These are phyloP conservation scores for Geothlypis trichas DNA, from an alignment of 2,113 vertebrate species.

Conservation along the genomic window DNA sequence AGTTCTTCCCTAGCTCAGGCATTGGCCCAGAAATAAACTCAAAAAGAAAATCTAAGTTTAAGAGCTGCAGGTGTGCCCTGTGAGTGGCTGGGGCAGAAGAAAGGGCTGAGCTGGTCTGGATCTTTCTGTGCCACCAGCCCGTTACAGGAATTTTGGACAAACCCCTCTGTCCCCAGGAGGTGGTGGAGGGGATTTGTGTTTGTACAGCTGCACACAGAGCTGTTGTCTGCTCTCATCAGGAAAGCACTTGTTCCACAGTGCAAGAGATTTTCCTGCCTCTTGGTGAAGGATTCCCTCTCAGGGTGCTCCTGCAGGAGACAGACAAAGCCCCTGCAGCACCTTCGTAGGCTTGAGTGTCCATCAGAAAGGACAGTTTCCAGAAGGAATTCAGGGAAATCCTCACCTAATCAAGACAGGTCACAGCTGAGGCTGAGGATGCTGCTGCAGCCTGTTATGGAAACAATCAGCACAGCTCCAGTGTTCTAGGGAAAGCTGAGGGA, in stretches of 20 bases:
- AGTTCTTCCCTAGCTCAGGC: not conserved
- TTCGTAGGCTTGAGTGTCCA: not conserved
- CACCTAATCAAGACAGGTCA: not conserved
- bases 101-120: not conserved
- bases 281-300: not conserved
- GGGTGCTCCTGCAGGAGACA: not conserved
- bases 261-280: not conserved
- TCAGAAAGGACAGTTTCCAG: not conserved
- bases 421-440: not conserved
- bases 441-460: not conserved
- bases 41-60: not conserved
- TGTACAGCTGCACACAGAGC: not conserved
- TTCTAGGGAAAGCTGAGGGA: not conserved
- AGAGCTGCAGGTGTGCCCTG: not conserved
- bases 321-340: not conserved
- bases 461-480: not conserved
- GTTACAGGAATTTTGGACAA: not conserved
- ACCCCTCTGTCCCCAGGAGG: not conserved
- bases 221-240: not conserved
- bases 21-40: not conserved
- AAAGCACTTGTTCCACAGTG: not conserved
- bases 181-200: not conserved
- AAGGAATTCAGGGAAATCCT: not conserved
- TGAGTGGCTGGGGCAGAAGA: not conserved
- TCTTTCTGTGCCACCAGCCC: not conserved